Conservation (phyloP, 1,140 invertebrate genomes). For the Eulimnadia texana region DNA sequence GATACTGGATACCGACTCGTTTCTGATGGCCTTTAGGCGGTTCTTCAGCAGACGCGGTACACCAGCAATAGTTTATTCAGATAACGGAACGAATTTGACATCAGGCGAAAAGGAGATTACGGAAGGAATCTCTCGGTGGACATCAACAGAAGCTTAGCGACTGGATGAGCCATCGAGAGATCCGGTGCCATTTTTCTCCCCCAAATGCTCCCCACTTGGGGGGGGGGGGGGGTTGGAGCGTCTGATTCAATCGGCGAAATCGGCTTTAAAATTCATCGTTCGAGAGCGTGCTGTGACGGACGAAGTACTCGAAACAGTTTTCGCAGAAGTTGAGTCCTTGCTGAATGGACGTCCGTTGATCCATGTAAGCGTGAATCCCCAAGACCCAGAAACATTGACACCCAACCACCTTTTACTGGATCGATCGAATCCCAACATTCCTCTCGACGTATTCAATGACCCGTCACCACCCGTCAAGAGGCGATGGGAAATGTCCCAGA, state of each 20-base stretch:
- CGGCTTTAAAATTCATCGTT: neutral
- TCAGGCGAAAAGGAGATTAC: constrained; percentile 24
- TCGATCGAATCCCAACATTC: neutral
- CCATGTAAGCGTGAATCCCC: neutral
- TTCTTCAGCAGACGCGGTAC: too few species aligned
- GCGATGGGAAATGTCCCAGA: too few species aligned
- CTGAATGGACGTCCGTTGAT: constrained; percentile 13
- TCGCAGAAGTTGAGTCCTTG: too few species aligned
- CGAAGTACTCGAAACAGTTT: neutral
- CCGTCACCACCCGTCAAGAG: too few species aligned
- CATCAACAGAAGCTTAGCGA: too few species aligned
- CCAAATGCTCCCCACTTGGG: too few species aligned
- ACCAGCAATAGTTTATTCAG: constrained; percentile 23
- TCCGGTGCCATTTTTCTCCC: too few species aligned
- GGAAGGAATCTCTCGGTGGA: constrained; percentile 22
- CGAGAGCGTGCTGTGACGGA: neutral
- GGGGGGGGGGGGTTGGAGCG: constrained; percentile 24
- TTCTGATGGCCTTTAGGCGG: too few species aligned
- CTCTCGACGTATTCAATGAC: neutral
- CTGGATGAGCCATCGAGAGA: too few species aligned
- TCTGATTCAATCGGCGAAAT: neutral
- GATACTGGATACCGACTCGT: constrained; percentile 21
- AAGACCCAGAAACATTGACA: constrained; percentile 8
- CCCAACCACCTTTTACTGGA: constrained; percentile 15
- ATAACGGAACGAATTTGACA: constrained; percentile 18